Evolutionary conservation across 2,888 invertebrate species (phyloP).

Genomic region (Harpalus rubripes): DNA sequence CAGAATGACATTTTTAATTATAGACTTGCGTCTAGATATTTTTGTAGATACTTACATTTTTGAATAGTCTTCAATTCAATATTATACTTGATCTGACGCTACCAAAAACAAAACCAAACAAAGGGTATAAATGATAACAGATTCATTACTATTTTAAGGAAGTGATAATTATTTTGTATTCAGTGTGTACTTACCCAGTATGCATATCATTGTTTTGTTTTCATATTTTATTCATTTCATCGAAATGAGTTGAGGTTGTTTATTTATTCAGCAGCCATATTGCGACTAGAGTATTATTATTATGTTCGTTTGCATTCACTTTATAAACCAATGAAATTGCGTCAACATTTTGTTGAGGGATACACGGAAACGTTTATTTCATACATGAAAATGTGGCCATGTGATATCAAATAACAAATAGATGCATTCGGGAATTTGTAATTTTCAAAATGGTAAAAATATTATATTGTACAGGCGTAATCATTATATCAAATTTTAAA

Average conservation of each 20-base stretch:
- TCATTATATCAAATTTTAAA: constrained; percentile 13
- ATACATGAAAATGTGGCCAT: neutral
- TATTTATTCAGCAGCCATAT: constrained; percentile 39
- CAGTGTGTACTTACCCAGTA: constrained; percentile 50
- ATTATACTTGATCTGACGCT: constrained; percentile 34
- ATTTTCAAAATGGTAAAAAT: constrained; percentile 24
- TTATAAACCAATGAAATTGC: constrained; percentile 22
- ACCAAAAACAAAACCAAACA: constrained; percentile 32
- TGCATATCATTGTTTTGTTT: constrained; percentile 50
- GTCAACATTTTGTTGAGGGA: neutral
- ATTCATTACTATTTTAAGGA: constrained; percentile 30
- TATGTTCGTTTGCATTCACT: constrained; percentile 8
- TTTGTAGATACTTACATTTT: constrained; percentile 61
- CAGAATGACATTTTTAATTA: constrained; percentile 51
- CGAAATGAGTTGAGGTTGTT: constrained; percentile 36
- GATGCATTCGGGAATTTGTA: constrained; percentile 5
- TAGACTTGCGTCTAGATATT: constrained; percentile 63
- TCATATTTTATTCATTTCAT: constrained; percentile 49
- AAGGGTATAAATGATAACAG: constrained; percentile 19
- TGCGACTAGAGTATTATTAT: constrained; percentile 31
- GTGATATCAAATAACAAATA: neutral
- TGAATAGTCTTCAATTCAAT: constrained; percentile 16
- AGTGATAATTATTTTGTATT: constrained; percentile 18
- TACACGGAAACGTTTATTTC: neutral
- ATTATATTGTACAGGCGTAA: neutral